Conservation (phyloP, 1,140 invertebrate species). For the Drosophila persimilis region DNA sequence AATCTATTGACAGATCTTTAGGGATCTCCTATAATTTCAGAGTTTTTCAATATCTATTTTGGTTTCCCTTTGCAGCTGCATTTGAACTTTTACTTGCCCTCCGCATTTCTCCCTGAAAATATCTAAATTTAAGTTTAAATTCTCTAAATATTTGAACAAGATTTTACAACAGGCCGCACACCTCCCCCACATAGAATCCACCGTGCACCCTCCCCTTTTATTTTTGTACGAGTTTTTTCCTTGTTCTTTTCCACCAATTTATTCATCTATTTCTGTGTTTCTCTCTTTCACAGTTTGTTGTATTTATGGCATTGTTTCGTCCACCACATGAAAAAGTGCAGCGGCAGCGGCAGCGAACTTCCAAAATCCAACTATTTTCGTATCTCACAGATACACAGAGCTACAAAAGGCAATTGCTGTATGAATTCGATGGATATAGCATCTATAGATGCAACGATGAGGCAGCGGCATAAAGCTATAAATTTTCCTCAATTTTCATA, state of each 20-base stretch:
- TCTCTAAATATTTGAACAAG: too few species aligned
- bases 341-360: conserved; percentile 33
- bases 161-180: conserved; percentile 2
- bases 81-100: too few species aligned
- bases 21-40: too few species aligned
- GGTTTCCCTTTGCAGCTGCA: too few species aligned
- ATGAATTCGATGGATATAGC: conserved; percentile 4
- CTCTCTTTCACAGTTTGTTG: conserved; percentile 3
- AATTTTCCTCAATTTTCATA: too few species aligned
- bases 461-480: neutral
- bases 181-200: neutral
- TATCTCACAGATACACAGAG: conserved; percentile 45
- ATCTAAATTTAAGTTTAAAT: too few species aligned
- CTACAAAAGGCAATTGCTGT: conserved; percentile 1
- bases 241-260: conserved; percentile 48
- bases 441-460: conserved; percentile 12
- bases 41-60: too few species aligned
- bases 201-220: neutral
- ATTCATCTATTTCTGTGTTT: conserved; percentile 58
- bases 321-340: conserved; percentile 39
- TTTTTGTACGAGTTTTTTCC: conserved; percentile 43
- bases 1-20: too few species aligned
- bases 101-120: too few species aligned
- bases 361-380: conserved; percentile 71
- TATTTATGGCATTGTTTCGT: conserved; percentile 61